Evolutionary conservation across 2,797 vertebrate genomes (phyloP).

Genomic region (Varecia variegata): DNA sequence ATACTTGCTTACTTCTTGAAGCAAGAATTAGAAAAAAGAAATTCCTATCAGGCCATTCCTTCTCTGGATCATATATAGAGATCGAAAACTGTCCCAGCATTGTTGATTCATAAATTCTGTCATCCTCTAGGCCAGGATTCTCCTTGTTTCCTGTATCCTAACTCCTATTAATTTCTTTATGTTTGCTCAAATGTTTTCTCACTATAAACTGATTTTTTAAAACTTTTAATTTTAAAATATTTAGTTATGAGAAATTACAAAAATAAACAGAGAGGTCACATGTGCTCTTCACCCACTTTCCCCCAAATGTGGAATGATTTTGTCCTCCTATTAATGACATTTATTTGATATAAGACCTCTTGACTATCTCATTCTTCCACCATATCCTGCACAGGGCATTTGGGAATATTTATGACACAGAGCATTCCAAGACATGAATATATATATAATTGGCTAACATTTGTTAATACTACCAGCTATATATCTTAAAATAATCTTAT

Average conservation of each 20-base stretch:
- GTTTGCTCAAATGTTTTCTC: not conserved
- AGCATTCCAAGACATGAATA: not conserved
- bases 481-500: not conserved
- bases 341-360: not conserved
- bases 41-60: not conserved
- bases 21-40: not conserved
- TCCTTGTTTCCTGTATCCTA: not conserved
- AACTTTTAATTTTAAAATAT: not conserved
- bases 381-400: not conserved
- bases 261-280: not conserved
- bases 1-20: conserved; percentile 17
- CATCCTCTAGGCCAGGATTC: not conserved
- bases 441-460: not conserved
- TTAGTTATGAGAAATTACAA: not conserved
- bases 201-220: not conserved
- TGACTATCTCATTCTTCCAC: not conserved
- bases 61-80: not conserved
- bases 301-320: not conserved
- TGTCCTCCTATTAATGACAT: not conserved
- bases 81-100: not conserved
- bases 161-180: not conserved
- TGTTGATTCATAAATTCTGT: conserved; percentile 10
- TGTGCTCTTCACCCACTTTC: not conserved
- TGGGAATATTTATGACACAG: not conserved
- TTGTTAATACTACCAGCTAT: not conserved